Percentiles rank a stretch among this genome's conserved stretches.
Evolutionary conservation across 2,888 invertebrate genomes (phyloP).

Genomic region (Neoascia interrupta): DNA sequence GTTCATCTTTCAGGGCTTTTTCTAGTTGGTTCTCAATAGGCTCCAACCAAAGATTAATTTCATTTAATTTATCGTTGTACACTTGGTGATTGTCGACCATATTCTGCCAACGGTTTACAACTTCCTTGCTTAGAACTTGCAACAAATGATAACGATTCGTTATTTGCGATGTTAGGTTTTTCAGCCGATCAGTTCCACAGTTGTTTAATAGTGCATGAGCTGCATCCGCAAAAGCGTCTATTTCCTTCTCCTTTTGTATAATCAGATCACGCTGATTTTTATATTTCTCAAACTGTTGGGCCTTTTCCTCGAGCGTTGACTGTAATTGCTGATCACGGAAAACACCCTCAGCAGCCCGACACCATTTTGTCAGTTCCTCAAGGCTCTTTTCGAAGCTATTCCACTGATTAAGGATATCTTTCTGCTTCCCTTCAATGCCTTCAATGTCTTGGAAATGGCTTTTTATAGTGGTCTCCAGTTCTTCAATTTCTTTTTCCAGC

Average conservation of each 20-base stretch:
- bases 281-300: constrained; percentile 85
- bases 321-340: constrained; percentile 93
- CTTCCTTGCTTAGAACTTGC: constrained; percentile 90
- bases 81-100: constrained; percentile 90
- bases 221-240: constrained; percentile 93
- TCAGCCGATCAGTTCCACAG: constrained; percentile 91
- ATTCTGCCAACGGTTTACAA: constrained; percentile 90
- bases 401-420: constrained; percentile 90
- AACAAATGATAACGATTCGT: constrained; percentile 91
- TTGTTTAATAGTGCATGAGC: constrained; percentile 92
- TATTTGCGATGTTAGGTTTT: constrained; percentile 93
- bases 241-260: constrained; percentile 88
- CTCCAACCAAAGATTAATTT: constrained; percentile 88
- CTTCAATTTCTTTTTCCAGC: constrained; percentile 87
- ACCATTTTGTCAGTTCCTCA: constrained; percentile 91
- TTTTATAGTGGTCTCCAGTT: constrained; percentile 84
- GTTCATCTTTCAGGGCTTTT: constrained; percentile 83
- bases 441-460: constrained; percentile 85
- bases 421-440: constrained; percentile 86
- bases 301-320: constrained; percentile 90
- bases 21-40: constrained; percentile 87
- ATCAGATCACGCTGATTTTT: constrained; percentile 88
- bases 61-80: constrained; percentile 87
- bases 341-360: constrained; percentile 89
- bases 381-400: constrained; percentile 90